These are phyloP conservation scores for Lota lota DNA, from an alignment of 2,113 vertebrate species.

Conservation along the genomic window DNA sequence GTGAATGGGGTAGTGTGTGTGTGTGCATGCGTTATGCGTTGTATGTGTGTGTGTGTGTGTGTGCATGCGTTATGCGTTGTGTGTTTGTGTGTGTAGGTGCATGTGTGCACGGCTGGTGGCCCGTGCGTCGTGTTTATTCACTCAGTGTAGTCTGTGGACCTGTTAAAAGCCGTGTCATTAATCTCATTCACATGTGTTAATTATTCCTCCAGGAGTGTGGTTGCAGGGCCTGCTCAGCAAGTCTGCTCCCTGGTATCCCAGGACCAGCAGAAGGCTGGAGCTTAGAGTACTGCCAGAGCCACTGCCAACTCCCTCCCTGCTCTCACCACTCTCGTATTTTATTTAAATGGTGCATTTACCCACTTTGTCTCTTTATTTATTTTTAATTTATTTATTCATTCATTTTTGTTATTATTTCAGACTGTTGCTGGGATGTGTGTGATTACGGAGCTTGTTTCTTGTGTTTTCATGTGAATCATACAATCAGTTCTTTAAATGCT, in stretches of 20 bases:
- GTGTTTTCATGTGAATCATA: no score
- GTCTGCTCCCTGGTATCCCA: no score
- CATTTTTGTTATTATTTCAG: no score
- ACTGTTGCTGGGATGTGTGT: no score
- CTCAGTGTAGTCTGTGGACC: constrained; percentile 18
- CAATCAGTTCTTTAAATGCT: no score
- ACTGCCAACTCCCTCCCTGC: constrained; percentile 11
- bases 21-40: not conserved
- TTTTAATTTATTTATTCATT: constrained; percentile 2
- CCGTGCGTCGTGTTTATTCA: constrained; percentile 7
- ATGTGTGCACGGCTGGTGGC: no score
- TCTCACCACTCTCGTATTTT: not conserved
- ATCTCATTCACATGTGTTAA: constrained; percentile 34
- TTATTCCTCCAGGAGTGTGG: constrained; percentile 9
- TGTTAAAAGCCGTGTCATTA: constrained; percentile 35
- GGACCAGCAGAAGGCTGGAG: not conserved
- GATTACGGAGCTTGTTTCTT: no score
- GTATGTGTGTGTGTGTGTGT: not conserved
- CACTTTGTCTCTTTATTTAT: constrained; percentile 4
- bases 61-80: not conserved
- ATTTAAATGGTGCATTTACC: no score
- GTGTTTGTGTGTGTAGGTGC: not conserved
- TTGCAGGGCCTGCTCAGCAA: no score
- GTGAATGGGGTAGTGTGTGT: not conserved
- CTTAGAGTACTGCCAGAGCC: constrained; percentile 22